Evolutionary conservation across 2,888 invertebrate species (phyloP), one percentile per base, ranked within the genome.

Genomic region (Polylopha cassiicola): DNA sequence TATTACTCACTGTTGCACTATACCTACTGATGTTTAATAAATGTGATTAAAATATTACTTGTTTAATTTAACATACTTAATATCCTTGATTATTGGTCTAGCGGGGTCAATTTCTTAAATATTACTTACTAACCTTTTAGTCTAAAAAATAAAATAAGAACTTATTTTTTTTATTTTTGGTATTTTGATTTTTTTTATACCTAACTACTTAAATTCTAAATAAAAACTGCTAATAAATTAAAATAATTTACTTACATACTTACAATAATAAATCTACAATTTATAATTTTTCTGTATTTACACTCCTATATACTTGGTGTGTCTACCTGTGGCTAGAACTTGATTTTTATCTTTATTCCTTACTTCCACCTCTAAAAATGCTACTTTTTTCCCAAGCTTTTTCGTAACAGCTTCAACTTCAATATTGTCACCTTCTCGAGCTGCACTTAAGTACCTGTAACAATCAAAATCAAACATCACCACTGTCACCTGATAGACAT

Each of bases 321-420:
- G 97, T 39, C 89, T 88, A 21, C 95, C 97, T 46, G 89, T 91
- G 3, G 95, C 97, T 31, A 98, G 70, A 1, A 96, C 54, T 27
- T 87, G 84, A 36, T 92, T 92, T 44, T 89, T 91, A 4, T 86
- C 80, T 71, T 95, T 95, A 45, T 93, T 92, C 24, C 87, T 88
- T 1, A 98, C 86, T 53, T 92, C 90, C 7, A 95, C 93, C 55
- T 92, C 90, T 5, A 97, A 81, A 67, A 94, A 97, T 0, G 95
- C 97, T 45, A 97, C 74, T 30, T 88, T 91, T 55, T 89, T 91
- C 1, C 97, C 97, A 23, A 89, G 82, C 73, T 91, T 92, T 14
- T 91, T 72, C 0, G 95, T 94, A 39, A 87, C 87, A 0, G 95
- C 94, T 65, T 94, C 92, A 3, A 97, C 89, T 46, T 92, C 78